These are phyloP conservation scores for Drosophila formosana DNA, from an alignment of 2,888 invertebrate genomes.

Conservation along the genomic window DNA sequence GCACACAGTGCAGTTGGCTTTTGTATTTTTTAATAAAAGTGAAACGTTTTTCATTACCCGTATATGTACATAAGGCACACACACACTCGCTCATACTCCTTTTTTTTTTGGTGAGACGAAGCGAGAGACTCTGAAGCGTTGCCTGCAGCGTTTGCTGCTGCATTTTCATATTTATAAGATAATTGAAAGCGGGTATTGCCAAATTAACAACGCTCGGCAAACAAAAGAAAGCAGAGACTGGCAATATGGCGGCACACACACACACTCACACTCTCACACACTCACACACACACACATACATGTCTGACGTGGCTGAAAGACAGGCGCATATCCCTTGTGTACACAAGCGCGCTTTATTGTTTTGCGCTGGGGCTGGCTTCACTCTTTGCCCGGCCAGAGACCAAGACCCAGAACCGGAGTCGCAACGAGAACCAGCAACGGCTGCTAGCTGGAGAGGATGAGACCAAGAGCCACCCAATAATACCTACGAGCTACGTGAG, in stretches of 20 bases:
- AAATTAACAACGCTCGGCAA: slow-evolving; percentile 83
- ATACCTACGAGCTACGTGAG: slow-evolving; percentile 45
- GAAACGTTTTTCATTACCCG: slow-evolving; percentile 75
- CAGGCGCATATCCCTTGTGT: slow-evolving; percentile 82
- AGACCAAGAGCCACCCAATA: slow-evolving; percentile 56
- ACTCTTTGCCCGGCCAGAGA: slow-evolving; percentile 58
- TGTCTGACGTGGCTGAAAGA: slow-evolving; percentile 61
- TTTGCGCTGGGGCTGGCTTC: slow-evolving; percentile 71
- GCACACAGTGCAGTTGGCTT: slow-evolving; percentile 80
- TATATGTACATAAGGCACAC: slow-evolving; percentile 35
- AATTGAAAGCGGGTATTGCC: slow-evolving; percentile 85
- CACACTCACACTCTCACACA: slow-evolving; percentile 29
- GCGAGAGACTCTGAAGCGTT: slow-evolving; percentile 30
- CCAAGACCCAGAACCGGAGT: slow-evolving; percentile 5
- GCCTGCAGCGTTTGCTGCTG: slow-evolving; percentile 77
- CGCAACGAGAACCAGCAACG: slow-evolving; percentile 8
- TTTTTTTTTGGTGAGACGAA: slow-evolving; percentile 23
- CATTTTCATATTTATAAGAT: slow-evolving; percentile 84
- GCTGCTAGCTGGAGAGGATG: not conserved
- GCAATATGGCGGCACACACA: slow-evolving; percentile 68
- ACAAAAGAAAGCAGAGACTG: slow-evolving; percentile 71
- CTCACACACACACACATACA: slow-evolving; percentile 14
- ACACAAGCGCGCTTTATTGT: slow-evolving; percentile 83
- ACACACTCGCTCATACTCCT: not conserved
- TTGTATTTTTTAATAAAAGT: slow-evolving; percentile 75